phyloP scores from a whole-genome alignment of 2,797 vertebrate genomes.

The Rhabdophis nuchalis region DNA sequence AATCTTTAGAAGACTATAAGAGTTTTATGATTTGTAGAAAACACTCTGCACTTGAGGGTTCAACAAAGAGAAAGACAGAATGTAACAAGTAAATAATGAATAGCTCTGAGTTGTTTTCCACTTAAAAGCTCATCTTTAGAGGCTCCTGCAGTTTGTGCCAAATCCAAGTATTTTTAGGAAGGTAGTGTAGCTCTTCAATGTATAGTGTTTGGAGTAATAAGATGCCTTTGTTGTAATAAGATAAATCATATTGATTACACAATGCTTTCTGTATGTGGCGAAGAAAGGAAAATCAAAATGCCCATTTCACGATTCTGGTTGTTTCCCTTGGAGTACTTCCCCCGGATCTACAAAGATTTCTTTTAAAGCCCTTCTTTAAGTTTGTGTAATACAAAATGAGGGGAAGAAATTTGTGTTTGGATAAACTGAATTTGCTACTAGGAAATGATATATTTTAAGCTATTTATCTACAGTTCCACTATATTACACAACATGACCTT shows the following conservation, averaged over 20 bases:
- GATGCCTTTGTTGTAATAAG: background rate
- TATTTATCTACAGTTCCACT: background rate
- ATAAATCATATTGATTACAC: background rate
- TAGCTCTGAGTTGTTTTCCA: background rate
- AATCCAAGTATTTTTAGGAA: background rate
- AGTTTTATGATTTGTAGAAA: background rate
- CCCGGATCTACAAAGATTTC: background rate
- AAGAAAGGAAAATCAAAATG: background rate
- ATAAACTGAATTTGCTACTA: background rate
- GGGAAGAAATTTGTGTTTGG: background rate
- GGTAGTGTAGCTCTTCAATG: background rate
- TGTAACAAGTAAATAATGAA: background rate
- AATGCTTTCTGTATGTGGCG: background rate
- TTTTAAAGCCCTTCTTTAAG: background rate
- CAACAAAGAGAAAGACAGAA: background rate
- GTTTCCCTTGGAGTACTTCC: background rate
- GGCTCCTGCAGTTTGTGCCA: background rate
- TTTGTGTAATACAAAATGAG: background rate
- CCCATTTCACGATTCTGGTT: background rate
- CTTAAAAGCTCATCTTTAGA: background rate
- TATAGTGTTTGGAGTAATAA: background rate
- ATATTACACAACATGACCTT: background rate
- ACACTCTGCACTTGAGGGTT: background rate
- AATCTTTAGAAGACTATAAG: background rate
- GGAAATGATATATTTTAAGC: background rate